phyloP scores from a whole-genome alignment of 1,140 invertebrate species.

The Anastrepha obliqua region DNA sequence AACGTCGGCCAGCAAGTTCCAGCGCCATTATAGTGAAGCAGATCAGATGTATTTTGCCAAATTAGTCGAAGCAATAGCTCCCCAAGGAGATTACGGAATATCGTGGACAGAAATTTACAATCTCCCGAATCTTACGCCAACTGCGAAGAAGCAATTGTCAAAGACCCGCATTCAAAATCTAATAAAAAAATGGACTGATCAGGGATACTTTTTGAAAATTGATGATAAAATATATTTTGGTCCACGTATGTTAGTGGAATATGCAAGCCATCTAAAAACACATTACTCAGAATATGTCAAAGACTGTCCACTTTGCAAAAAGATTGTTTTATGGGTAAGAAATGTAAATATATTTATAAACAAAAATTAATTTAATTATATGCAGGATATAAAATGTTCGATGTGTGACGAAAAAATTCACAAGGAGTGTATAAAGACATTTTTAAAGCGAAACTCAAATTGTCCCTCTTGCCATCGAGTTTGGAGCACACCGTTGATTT shows the following conservation, averaged over 20 bases:
- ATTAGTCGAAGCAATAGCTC: conserved; percentile 51
- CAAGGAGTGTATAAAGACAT: conserved; percentile 55
- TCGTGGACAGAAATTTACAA: conserved; percentile 54
- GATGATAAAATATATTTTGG: conserved; percentile 57
- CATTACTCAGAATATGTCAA: conserved; percentile 53
- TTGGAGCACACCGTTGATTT: conserved; percentile 54
- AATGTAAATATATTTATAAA: not conserved
- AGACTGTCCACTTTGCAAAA: conserved; percentile 56
- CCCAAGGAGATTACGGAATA: conserved; percentile 54
- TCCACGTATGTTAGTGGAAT: conserved; percentile 55
- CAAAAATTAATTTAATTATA: not conserved
- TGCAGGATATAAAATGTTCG: conserved; percentile 56
- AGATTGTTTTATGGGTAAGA: conserved; percentile 58
- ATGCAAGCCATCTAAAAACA: conserved; percentile 54
- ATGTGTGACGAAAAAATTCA: conserved; percentile 54
- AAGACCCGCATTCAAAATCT: conserved; percentile 55
- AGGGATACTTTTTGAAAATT: conserved; percentile 56
- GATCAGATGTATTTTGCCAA: conserved; percentile 58
- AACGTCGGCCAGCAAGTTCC: conserved; percentile 47
- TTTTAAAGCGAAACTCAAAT: conserved; percentile 54
- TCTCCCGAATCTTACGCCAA: not conserved
- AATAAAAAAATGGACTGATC: conserved; percentile 39
- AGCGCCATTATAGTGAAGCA: conserved; percentile 51
- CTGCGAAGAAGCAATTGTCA: conserved; percentile 33
- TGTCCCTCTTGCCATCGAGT: conserved; percentile 53